Evolutionary conservation across 2,888 invertebrate genomes (phyloP).

Genomic region (Plebejus argus): DNA sequence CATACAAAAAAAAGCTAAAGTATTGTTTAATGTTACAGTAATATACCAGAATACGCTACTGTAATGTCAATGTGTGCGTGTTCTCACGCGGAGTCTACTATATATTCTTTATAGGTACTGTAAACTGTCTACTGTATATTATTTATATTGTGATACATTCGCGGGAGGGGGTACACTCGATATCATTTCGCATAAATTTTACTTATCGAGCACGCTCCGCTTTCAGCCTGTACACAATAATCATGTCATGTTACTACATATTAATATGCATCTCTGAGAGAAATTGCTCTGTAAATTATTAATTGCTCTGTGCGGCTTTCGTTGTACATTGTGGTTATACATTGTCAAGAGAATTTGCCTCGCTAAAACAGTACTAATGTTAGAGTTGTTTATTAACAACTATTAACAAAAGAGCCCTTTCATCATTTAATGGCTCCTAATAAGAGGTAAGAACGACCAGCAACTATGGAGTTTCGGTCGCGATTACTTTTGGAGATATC

Average conservation of each 20-base stretch:
- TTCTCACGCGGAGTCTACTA: not conserved
- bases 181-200: conserved; percentile 73
- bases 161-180: conserved; percentile 51
- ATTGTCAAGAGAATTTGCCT: not conserved
- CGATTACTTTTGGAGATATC: too few species aligned
- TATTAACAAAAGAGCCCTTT: too few species aligned
- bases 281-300: conserved; percentile 20
- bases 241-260: conserved; percentile 10
- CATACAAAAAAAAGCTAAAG: too few species aligned
- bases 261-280: conserved; percentile 5
- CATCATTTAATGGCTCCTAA: too few species aligned
- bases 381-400: too few species aligned
- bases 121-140: not conserved
- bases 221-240: conserved; percentile 25
- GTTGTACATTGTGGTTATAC: not conserved
- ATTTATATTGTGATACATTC: not conserved
- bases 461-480: too few species aligned
- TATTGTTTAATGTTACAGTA: too few species aligned
- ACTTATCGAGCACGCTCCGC: conserved; percentile 66
- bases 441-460: too few species aligned
- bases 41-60: too few species aligned
- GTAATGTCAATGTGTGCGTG: not conserved
- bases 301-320: not conserved
- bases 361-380: not conserved
- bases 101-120: too few species aligned